Base-by-base conservation (phyloP, 2,113 vertebrate genomes). In the Copsychus sechellarum region DNA sequence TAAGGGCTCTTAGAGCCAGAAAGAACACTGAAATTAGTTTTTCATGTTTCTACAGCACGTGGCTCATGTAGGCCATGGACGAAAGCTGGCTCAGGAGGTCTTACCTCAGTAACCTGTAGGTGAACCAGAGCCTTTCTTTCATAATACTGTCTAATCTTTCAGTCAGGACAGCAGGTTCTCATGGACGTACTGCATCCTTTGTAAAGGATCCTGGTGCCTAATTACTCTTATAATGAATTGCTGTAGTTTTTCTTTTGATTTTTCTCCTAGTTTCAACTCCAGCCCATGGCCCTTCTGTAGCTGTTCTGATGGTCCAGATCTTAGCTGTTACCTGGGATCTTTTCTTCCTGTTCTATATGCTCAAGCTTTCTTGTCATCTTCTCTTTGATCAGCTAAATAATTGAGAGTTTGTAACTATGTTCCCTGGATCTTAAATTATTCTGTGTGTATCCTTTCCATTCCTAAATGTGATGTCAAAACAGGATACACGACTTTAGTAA, bases 21-120 rank as follows among this genome's bases (percentile, higher is more conserved):
- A 66, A 14, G 43, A 58, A 13, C 8, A 42, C 12, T 51, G 65
- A 58, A 22, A 40, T 62, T 15, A 86, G 40, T 51, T 78, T 89
- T 45, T 89, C 48, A 36, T 0, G 0, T 31, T 45, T 26, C 12
- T 58, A 8, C 15, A 78, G 72, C 28, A 25, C 0, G 0, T 25
- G 31, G 62, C 57, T 90, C 1, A 0, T 26, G 14, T 13, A 69
- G 50, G 34, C 64, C 23, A 7, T 0, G 0, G 43, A 33, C 0
- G 0, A 58, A 67, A 62, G 38, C 28, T 0, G 2, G 33, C 42
- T 48, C 38, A 42, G 34, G 48, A 71, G 38, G 34, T 60, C 29
- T 29, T 42, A 11, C 40, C n/a, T 91, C 15, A 33, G 29, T 40
- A 60, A 67, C 48, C 29, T 43, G 43, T 62, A 47, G 50, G 51